phyloP scores from a whole-genome alignment of 2,113 vertebrate genomes.

The Triplophysa dalaica region DNA sequence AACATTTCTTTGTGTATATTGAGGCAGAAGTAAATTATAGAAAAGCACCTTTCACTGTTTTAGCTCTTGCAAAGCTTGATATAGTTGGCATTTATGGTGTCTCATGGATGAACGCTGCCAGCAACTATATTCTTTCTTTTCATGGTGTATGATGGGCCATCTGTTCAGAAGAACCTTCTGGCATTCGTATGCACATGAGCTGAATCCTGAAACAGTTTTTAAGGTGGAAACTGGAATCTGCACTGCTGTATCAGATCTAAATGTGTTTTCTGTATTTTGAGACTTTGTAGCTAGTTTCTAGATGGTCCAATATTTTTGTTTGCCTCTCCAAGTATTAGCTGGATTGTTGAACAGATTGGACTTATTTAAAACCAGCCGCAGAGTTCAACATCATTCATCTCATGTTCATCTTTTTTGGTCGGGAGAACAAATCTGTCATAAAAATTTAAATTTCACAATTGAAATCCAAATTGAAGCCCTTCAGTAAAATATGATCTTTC shows the following conservation, averaged over 20 bases:
- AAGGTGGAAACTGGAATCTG: too few species aligned
- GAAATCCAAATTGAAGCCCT: background rate
- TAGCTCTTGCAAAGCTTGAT: background rate
- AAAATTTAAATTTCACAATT: background rate
- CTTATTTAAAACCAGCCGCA: too few species aligned
- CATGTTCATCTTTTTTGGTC: too few species aligned
- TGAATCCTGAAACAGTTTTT: conserved; percentile 4
- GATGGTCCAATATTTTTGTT: too few species aligned
- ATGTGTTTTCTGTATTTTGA: too few species aligned
- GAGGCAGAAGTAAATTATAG: conserved; percentile 12
- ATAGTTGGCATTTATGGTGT: conserved; percentile 1
- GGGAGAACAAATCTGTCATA: background rate
- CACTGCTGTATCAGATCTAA: too few species aligned
- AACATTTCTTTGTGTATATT: too few species aligned
- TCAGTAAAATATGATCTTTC: conserved; percentile 5
- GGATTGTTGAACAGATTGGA: too few species aligned
- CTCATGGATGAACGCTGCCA: conserved; percentile 11
- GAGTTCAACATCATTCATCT: too few species aligned
- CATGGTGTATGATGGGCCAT: conserved; percentile 26
- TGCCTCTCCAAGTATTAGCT: too few species aligned
- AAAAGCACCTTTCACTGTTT: background rate
- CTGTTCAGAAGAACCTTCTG: conserved; percentile 29
- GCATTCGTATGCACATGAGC: background rate
- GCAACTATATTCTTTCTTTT: conserved; percentile 2
- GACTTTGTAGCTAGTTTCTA: too few species aligned